Evolutionary conservation across 2,888 invertebrate species (phyloP).

Genomic region (Conops quadrifasciatus): DNA sequence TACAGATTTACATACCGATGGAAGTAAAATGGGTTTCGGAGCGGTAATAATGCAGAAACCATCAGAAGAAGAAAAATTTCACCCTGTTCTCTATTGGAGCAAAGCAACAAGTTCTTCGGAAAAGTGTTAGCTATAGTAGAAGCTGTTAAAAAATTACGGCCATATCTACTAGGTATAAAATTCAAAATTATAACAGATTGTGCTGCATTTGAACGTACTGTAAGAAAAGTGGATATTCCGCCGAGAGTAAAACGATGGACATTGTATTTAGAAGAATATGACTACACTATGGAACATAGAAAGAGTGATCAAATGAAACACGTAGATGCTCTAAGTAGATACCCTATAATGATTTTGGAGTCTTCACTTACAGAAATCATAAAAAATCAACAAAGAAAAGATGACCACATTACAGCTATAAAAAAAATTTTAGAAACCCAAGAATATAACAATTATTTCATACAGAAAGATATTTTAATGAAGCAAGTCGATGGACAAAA

Average conservation of each 20-base stretch:
- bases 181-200: too few species aligned
- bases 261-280: conserved; percentile 43
- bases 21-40: background rate
- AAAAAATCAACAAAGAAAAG: background rate
- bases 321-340: conserved; percentile 24
- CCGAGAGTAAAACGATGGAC: conserved; percentile 41
- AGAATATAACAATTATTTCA: background rate
- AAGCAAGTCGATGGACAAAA: background rate
- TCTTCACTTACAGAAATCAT: conserved; percentile 33
- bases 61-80: conserved; percentile 35
- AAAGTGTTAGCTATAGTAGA: conserved; percentile 42
- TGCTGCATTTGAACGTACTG: conserved; percentile 36
- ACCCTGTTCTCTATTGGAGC: conserved; percentile 38
- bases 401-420: background rate
- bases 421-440: background rate
- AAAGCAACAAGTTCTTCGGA: conserved; percentile 35
- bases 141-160: conserved; percentile 44
- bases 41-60: conserved; percentile 3
- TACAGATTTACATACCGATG: conserved; percentile 22
- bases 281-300: conserved; percentile 42
- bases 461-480: background rate
- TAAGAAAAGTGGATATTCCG: conserved; percentile 34
- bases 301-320: conserved; percentile 42
- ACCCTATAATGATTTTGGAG: background rate
- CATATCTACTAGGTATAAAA: conserved; percentile 28